A percentile compares a stretch with the other conserved stretches of the same genome.
Evolutionary conservation across 2,888 invertebrate genomes (phyloP).

Genomic region (Fabriciana adippe): DNA sequence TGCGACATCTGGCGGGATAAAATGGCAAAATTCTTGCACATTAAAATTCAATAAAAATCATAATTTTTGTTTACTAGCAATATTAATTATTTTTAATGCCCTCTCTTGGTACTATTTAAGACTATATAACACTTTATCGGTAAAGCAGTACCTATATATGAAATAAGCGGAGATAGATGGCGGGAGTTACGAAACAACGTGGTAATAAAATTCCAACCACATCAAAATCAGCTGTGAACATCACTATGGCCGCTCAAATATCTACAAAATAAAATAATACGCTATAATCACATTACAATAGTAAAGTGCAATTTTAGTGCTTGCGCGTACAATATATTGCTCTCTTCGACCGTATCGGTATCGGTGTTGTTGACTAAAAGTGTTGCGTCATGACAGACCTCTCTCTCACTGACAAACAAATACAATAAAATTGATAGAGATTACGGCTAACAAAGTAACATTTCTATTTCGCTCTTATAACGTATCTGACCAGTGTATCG

Average conservation of each 20-base stretch:
- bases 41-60: too few species aligned
- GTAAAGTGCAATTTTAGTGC: conserved; percentile 73
- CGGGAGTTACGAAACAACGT: conserved; percentile 72
- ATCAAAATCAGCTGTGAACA: conserved; percentile 83
- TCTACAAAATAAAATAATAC: conserved; percentile 68
- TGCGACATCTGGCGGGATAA: too few species aligned
- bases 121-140: conserved; percentile 32
- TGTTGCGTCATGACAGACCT: conserved; percentile 81
- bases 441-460: conserved; percentile 48
- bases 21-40: too few species aligned
- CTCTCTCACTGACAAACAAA: conserved; percentile 82
- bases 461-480: conserved; percentile 60
- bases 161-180: conserved; percentile 50
- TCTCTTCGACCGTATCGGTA: conserved; percentile 63
- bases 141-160: conserved; percentile 51
- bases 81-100: neutral
- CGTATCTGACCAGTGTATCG: conserved; percentile 57
- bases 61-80: neutral
- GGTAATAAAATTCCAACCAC: conserved; percentile 59
- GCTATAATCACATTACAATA: conserved; percentile 60
- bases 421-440: conserved; percentile 73
- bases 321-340: conserved; percentile 48
- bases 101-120: neutral
- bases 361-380: conserved; percentile 74
- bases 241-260: conserved; percentile 80